Conservation (phyloP, 2,797 vertebrate species). For the Oryzias dopingdopingensis region DNA sequence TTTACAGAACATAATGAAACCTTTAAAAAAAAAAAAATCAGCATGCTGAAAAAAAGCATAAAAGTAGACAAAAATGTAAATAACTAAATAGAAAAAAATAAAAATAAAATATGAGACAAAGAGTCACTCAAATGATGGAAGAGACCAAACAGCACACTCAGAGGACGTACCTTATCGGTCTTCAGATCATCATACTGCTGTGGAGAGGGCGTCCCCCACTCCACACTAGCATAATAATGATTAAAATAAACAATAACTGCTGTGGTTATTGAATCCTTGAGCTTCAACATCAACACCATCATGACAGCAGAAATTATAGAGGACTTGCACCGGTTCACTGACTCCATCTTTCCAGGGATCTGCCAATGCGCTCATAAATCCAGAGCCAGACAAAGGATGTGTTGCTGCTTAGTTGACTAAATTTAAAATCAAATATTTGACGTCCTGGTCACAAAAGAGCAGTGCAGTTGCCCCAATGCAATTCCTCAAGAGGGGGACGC, state of each 20-base stretch:
- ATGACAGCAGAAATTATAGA: constrained; percentile 77
- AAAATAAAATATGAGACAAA: constrained; percentile 19
- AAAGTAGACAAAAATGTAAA: constrained; percentile 1
- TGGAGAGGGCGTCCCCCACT: constrained; percentile 99
- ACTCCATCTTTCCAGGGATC: constrained; percentile 70
- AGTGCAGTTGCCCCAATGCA: constrained; percentile 96
- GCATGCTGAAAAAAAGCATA: neutral
- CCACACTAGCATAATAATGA: constrained; percentile 78
- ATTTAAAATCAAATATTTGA: constrained; percentile 2
- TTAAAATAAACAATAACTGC: constrained; percentile 84
- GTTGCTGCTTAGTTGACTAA: constrained; percentile 16
- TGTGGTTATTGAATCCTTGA: constrained; percentile 85
- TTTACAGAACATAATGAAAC: too few species aligned
- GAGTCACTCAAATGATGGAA: constrained; percentile 18
- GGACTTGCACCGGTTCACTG: constrained; percentile 99
- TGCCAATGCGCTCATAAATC: constrained; percentile 8
- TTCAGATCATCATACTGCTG: constrained; percentile 98
- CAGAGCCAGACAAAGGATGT: neutral
- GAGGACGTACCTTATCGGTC: constrained; percentile 90
- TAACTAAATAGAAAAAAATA: neutral
- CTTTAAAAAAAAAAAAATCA: too few species aligned
- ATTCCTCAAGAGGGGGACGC: constrained; percentile 98
- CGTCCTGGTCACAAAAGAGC: constrained; percentile 40
- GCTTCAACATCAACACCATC: constrained; percentile 77
- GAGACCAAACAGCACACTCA: constrained; percentile 56